A percentile compares a stretch with the other conserved stretches of the same genome.
phyloP scores from a whole-genome alignment of 2,888 invertebrate species.

The Lithophane ornitopus region DNA sequence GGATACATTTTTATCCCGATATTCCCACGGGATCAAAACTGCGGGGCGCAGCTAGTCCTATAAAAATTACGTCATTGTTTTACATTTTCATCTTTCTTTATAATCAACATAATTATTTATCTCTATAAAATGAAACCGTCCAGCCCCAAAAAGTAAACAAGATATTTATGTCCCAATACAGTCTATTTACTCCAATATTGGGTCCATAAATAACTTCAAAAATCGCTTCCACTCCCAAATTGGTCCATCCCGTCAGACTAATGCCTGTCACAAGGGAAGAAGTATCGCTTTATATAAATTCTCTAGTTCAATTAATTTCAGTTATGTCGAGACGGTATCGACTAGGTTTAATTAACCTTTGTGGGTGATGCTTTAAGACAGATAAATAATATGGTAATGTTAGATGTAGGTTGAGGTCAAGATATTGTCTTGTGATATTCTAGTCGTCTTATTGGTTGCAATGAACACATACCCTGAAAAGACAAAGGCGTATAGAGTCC shows the following conservation, averaged over 20 bases:
- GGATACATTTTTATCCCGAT: no score
- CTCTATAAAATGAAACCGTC: not conserved
- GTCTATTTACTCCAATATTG: constrained; percentile 36
- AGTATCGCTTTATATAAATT: constrained; percentile 88
- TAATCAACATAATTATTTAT: not conserved
- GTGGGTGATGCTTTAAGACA: constrained; percentile 58
- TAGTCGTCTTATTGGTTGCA: no score
- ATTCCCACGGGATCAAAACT: no score
- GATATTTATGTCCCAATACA: constrained; percentile 31
- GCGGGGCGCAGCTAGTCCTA: no score
- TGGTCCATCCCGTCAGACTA: constrained; percentile 67
- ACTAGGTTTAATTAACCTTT: constrained; percentile 83
- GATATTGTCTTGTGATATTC: not conserved
- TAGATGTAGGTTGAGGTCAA: constrained; percentile 11
- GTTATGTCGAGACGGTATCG: constrained; percentile 83
- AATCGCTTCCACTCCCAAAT: constrained; percentile 64
- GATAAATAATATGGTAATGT: constrained; percentile 43
- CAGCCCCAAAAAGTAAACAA: not conserved
- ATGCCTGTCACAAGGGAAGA: constrained; percentile 83
- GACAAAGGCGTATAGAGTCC: no score
- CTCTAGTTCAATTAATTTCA: constrained; percentile 85
- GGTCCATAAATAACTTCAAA: constrained; percentile 38
- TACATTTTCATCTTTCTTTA: not conserved
- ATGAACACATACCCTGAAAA: no score
- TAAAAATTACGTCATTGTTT: not conserved